Percentiles rank a stretch among this genome's conserved stretches.
Evolutionary conservation across 1,140 invertebrate genomes (phyloP).

Genomic region (Drosophila suzukii): DNA sequence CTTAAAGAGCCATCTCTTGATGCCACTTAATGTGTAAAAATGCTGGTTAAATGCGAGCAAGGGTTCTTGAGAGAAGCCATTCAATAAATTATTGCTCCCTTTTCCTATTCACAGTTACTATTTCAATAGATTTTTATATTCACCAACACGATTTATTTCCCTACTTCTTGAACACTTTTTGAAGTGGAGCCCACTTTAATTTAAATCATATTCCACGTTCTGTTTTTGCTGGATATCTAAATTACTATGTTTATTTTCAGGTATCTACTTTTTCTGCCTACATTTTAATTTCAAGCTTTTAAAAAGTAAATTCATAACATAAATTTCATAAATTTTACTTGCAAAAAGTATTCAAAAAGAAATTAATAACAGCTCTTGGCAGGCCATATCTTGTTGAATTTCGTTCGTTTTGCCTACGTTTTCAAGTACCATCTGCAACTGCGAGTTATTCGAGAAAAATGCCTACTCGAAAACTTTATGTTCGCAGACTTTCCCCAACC

Average conservation of each 20-base stretch:
- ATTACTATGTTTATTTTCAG: background rate
- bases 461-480: constrained; percentile 27
- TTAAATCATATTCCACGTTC: too few species aligned
- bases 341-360: background rate
- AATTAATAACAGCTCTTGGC: background rate
- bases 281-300: background rate
- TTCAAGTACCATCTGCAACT: background rate
- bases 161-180: too few species aligned
- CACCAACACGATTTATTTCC: too few species aligned
- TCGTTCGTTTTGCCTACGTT: background rate
- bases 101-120: background rate
- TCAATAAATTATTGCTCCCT: background rate
- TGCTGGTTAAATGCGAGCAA: background rate
- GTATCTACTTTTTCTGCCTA: background rate
- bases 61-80: constrained; percentile 6
- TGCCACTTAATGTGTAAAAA: constrained; percentile 30
- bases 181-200: too few species aligned
- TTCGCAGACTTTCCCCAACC: constrained; percentile 1
- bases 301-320: background rate
- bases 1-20: constrained; percentile 36
- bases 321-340: background rate
- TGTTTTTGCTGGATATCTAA: background rate
- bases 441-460: constrained; percentile 23
- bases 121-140: constrained; percentile 1
- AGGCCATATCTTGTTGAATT: background rate